These are phyloP conservation scores for Philaenus spumarius DNA, from an alignment of 1,140 invertebrate genomes.

Conservation along the genomic window DNA sequence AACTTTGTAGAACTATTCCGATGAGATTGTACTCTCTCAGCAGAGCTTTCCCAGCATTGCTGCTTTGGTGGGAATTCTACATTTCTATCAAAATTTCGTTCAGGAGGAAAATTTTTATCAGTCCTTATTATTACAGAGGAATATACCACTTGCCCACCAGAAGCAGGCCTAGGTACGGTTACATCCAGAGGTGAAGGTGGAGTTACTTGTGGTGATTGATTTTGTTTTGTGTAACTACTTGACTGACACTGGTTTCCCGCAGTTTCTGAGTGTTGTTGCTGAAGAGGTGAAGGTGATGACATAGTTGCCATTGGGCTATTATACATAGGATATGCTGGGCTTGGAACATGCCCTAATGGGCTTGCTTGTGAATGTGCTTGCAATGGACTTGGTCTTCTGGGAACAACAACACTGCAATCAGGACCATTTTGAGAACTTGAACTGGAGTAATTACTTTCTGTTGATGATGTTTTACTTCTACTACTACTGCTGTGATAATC, in stretches of 20 bases:
- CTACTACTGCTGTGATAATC: slow-evolving; percentile 32
- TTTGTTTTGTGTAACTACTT: slow-evolving; percentile 36
- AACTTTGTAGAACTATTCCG: background rate
- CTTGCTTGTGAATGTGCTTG: slow-evolving; percentile 56
- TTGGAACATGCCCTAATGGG: slow-evolving; percentile 57
- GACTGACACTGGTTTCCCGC: slow-evolving; percentile 19
- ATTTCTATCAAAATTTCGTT: slow-evolving; percentile 37
- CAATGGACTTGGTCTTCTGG: slow-evolving; percentile 58
- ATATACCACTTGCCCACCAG: slow-evolving; percentile 46
- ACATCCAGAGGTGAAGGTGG: slow-evolving; percentile 62
- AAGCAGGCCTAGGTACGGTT: slow-evolving; percentile 52
- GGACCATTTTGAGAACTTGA: slow-evolving; percentile 51
- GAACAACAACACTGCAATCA: slow-evolving; percentile 56
- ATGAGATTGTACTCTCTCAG: background rate
- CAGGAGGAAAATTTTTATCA: slow-evolving; percentile 53
- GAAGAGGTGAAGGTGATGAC: slow-evolving; percentile 54
- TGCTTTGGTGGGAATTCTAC: slow-evolving; percentile 35
- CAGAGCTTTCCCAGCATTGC: slow-evolving; percentile 37
- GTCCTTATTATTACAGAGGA: slow-evolving; percentile 64
- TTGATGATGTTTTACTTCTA: slow-evolving; percentile 13
- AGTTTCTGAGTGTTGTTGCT: slow-evolving; percentile 45
- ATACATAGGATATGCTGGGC: slow-evolving; percentile 69
- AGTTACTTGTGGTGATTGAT: slow-evolving; percentile 48
- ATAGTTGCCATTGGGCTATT: slow-evolving; percentile 67
- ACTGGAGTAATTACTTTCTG: slow-evolving; percentile 54